Evolutionary conservation across 2,113 vertebrate species (phyloP), one percentile per base, ranked within the genome.

Genomic region (Ctenomys sociabilis): DNA sequence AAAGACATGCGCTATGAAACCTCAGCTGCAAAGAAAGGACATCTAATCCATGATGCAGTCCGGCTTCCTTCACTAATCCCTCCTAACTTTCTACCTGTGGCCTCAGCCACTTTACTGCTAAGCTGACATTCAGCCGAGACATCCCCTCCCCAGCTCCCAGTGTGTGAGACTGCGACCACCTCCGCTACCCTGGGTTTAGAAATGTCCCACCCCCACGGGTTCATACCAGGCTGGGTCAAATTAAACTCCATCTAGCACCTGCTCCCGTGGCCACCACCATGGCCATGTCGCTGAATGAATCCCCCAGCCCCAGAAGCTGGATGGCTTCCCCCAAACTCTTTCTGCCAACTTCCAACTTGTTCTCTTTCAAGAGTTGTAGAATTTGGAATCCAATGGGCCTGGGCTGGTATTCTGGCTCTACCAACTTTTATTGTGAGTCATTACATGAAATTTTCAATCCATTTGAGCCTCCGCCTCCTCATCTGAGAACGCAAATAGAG

Each of bases 1-100:
- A 97, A 66, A 96, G 88, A 97, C 49, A 40, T 61, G 17, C 54
- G 88, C 80, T 54, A 73, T 83, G 91, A 94, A 94, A 84, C 43
- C 30, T 84, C 26, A 24, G 9, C 77, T 93, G n/a, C 93, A 92
- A 96, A 83, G 96, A 91, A 97, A 93, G 81, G 88, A 96, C 43
- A 85, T 57, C 49, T 82, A 57, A 94, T 91, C 94, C 89, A 97
- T 59, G 84, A 64, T 80, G 49, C 17, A 40, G 37, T 77, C 2
- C 2, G 49, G 63, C 52, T 54, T 70, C 78, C 92, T 88, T 92
- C 68, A 26, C 82, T 95, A 82, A 92, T 66, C 37, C 73, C 30
- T 72, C 59, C 68, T n/a, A n/a, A 70, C 57, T 90, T 59, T 68
- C 88, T 90, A 22, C 59, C 52, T 68, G 54, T 59, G 57, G 61